Evolutionary conservation across 2,797 vertebrate genomes (phyloP).

Genomic region (Synanceia verrucosa): DNA sequence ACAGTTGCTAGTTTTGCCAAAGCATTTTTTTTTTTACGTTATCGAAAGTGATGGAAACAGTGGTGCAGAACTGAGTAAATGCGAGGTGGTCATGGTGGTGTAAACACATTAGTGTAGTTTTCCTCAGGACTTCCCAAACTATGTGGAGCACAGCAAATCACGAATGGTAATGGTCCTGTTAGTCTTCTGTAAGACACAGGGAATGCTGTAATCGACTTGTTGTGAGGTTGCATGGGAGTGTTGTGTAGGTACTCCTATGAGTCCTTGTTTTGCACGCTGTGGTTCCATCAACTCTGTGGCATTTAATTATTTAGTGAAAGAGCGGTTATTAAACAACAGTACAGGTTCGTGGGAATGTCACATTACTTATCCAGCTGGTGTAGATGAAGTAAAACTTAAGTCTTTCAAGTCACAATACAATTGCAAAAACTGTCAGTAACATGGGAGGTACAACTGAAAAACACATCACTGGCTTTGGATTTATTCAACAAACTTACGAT

Average conservation of each 20-base stretch:
- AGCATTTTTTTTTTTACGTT: conserved; percentile 18
- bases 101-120: conserved; percentile 22
- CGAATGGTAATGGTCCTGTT: conserved; percentile 3
- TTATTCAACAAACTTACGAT: conserved; percentile 52
- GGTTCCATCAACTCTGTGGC: conserved; percentile 35
- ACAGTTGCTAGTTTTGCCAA: conserved; percentile 30
- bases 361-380: conserved; percentile 66
- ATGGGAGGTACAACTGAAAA: conserved; percentile 57
- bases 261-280: conserved; percentile 27
- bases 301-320: conserved; percentile 42
- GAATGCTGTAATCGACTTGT: conserved; percentile 7
- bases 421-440: conserved; percentile 55
- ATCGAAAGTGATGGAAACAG: conserved; percentile 25
- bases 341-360: conserved; percentile 56
- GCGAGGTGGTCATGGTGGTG: conserved; percentile 17
- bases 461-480: conserved; percentile 39
- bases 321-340: conserved; percentile 34
- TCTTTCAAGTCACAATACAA: conserved; percentile 51
- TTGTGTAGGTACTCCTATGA: background rate
- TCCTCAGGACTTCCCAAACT: conserved; percentile 5
- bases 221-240: conserved; percentile 16
- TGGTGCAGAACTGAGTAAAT: conserved; percentile 8
- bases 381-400: conserved; percentile 51
- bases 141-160: background rate
- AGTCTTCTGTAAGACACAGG: conserved; percentile 8